Evolutionary conservation across 2,797 vertebrate species (phyloP).

Genomic region (Pygocentrus nattereri): DNA sequence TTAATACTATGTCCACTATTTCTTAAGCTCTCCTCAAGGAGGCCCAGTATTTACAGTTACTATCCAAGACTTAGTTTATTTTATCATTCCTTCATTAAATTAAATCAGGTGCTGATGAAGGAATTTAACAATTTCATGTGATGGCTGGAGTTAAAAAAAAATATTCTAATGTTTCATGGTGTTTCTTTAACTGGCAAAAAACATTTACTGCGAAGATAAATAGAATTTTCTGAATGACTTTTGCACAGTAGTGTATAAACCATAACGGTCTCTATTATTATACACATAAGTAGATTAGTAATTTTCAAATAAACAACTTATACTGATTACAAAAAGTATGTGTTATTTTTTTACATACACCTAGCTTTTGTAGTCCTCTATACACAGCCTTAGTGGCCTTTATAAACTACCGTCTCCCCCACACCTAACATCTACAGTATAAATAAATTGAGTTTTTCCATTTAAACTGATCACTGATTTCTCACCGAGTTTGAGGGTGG

Average conservation of each 20-base stretch:
- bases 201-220: not conserved
- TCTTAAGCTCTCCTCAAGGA: too few relatives aligned
- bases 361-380: not conserved
- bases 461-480: conserved; percentile 78
- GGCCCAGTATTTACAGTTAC: too few relatives aligned
- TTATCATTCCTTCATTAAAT: too few relatives aligned
- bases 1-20: too few relatives aligned
- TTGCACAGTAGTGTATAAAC: not conserved
- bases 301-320: not conserved
- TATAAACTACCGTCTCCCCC: conserved; percentile 59
- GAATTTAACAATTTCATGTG: too few relatives aligned
- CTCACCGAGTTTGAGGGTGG: conserved; percentile 84
- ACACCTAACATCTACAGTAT: conserved; percentile 74
- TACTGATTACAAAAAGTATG: not conserved
- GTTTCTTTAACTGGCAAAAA: too few relatives aligned
- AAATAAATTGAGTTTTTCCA: conserved; percentile 79
- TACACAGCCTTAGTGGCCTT: not conserved
- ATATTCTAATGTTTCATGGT: too few relatives aligned
- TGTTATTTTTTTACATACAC: not conserved
- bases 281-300: not conserved
- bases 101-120: too few relatives aligned
- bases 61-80: too few relatives aligned
- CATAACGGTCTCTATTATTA: not conserved
- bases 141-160: too few relatives aligned
- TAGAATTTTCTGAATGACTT: not conserved